Conservation (phyloP, 2,888 invertebrate genomes). For the Maniola hyperantus region DNA sequence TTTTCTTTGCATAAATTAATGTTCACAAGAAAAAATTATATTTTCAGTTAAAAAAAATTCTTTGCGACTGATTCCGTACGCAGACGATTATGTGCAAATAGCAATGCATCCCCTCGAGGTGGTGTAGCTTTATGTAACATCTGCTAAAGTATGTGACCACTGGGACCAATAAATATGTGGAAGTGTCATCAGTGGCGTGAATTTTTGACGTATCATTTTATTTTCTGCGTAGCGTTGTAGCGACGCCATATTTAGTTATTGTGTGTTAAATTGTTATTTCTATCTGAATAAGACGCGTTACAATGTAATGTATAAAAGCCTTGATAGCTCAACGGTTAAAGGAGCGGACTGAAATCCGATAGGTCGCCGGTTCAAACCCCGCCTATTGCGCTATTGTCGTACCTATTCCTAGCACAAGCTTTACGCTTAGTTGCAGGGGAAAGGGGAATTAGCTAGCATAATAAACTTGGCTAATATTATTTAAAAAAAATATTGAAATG, state of each 20-base stretch:
- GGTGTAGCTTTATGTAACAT: not conserved
- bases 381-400: too few relatives aligned
- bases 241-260: not conserved
- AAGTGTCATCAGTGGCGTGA: not conserved
- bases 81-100: slow-evolving; percentile 25
- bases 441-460: too few relatives aligned
- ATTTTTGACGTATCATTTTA: not conserved
- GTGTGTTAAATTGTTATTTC: too few relatives aligned
- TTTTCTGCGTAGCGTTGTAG: not conserved
- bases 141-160: not conserved
- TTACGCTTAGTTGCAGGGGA: too few relatives aligned
- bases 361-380: too few relatives aligned
- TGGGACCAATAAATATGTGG: not conserved
- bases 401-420: too few relatives aligned
- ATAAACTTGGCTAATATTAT: too few relatives aligned
- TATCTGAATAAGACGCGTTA: too few relatives aligned
- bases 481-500: too few relatives aligned
- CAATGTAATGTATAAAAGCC: too few relatives aligned
- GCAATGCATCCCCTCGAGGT: not conserved
- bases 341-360: too few relatives aligned
- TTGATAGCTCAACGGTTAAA: too few relatives aligned
- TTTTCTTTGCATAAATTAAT: slow-evolving; percentile 35
- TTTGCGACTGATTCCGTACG: slow-evolving; percentile 22
- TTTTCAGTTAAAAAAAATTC: slow-evolving; percentile 28
- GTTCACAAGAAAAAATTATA: slow-evolving; percentile 28